Base-by-base conservation (phyloP, 1,140 invertebrate genomes). In the Drosophila ficusphila region DNA sequence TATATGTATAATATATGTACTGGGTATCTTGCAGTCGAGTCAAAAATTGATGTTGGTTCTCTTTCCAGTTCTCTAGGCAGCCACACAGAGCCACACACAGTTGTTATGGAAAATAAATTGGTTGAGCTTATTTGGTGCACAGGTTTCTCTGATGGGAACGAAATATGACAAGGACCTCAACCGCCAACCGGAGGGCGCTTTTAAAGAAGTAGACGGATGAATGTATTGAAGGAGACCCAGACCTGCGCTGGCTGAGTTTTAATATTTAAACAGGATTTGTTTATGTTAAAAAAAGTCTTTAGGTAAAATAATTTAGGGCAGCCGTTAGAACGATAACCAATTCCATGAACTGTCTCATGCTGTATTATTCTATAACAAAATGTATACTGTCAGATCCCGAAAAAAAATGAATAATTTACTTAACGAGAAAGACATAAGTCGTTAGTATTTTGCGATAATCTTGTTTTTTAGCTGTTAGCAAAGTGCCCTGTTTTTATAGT, bases 21-120 rank as follows among this genome's bases (percentile, higher is more conserved):
- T 0, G 19, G 19, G 11, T 42, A 23, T 12, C 3, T 42, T 5
- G 5, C 3, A 42, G 19, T 42, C 14, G 18, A 16, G 16, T 0
- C 12, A 38, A 31, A 39, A 0, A 18, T 38, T 8, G 6, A 3
- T 31, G 27, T 18, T 31, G 27, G 12, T 25, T 38, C 34, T 51
- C 14, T 53, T 48, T 16, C 12, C 44, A 36, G 11, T 47, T 48
- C 19, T 62, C 31, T 51, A 18, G 39, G 33, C 42, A 42, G 23
- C 33, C 31, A 47, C n/a, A n/a, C n/a, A n/a, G n/a, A n/a, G n/a
- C n/a, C n/a, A 44, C 44, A 25, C 38, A 44, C 42, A 53, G 76
- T 79, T 79, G 76, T 79, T 74, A 79, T 79, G 76, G 76, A 79
- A 79, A 79, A 79, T 79, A 79, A 79, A 79, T 79, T 79, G 76